A percentile compares a stretch with the other conserved stretches of the same genome.
phyloP scores from a whole-genome alignment of 1,140 invertebrate species.

The Drosophila lacertosa region DNA sequence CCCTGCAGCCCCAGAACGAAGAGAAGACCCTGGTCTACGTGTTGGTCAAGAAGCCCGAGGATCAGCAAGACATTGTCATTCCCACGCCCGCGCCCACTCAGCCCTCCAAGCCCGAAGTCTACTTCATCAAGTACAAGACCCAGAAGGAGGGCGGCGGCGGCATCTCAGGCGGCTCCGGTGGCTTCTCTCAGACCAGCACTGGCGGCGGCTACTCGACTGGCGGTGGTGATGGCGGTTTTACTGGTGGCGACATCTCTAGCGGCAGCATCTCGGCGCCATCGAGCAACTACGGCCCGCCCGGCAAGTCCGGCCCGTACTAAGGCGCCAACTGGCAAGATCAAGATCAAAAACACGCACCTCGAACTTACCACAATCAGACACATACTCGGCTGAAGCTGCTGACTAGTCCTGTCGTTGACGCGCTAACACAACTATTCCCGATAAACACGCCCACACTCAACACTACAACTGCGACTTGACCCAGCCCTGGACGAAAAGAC shows the following conservation, averaged over 20 bases:
- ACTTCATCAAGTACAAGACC: constrained; percentile 94
- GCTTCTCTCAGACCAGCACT: constrained; percentile 78
- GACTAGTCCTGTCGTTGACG: constrained; percentile 82
- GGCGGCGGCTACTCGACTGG: constrained; percentile 80
- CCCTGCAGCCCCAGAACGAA: constrained; percentile 90
- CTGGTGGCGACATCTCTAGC: constrained; percentile 84
- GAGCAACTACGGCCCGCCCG: constrained; percentile 87
- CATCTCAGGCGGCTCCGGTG: constrained; percentile 67
- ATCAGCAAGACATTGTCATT: constrained; percentile 90
- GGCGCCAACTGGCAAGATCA: constrained; percentile 15
- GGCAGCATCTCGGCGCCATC: constrained; percentile 85
- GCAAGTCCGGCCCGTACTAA: constrained; percentile 84
- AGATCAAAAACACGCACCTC: constrained; percentile 47
- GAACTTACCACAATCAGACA: constrained; percentile 50
- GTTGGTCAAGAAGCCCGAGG: constrained; percentile 93
- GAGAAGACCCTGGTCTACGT: constrained; percentile 96
- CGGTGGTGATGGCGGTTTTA: constrained; percentile 72
- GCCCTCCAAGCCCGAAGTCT: constrained; percentile 93
- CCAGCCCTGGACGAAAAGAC: constrained; percentile 38
- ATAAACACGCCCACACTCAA: constrained; percentile 23
- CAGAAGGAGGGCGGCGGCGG: constrained; percentile 86
- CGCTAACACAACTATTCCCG: constrained; percentile 50
- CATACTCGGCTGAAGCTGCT: constrained; percentile 74
- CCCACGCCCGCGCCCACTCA: constrained; percentile 90
- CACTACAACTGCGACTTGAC: constrained; percentile 39